Base-by-base conservation (phyloP, 2,797 vertebrate genomes). In the Pangasius larnaudii region DNA sequence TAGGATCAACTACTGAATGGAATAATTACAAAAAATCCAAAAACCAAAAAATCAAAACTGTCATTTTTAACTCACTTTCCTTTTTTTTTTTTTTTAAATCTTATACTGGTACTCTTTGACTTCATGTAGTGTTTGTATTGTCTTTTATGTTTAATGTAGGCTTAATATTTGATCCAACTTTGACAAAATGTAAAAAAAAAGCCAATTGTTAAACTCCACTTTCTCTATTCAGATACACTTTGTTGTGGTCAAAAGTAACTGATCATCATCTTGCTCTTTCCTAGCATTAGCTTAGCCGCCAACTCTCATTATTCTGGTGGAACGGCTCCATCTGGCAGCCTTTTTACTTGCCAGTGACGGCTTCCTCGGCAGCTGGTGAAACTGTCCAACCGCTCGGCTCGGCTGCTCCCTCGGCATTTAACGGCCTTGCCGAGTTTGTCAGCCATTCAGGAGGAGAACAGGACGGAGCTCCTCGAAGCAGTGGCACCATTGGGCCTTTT, bases 241-340 rank as follows among this genome's bases (percentile, higher is more conserved):
- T 63, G n/a, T 75, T 30, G 42, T 53, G 59, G 63, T 80, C 24
- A 18, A n/a, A 33, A 61, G 67, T 65, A 85, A 85, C 75, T 10
- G 42, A 86, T 82, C 59, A 36, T 46, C 30, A 33, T 42, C 63
- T 33, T 75, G 18, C 56, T 3, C 59, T 27, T 69, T 75, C 74
- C 65, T 53, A 71, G 63, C 72, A 71, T 91, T 88, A 89, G 88
- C 90, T 87, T 87, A 63, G 90, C 85, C 36, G 79, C 78, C 87
- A 83, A 81, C 93, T 92, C 92, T 96, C 92, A 95, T 96, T 97
- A 96, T 97, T 95, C 89, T 95, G 92, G 89, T 95, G 94, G 93
- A 93, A 92, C 92, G 93, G 51, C 80, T 95, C 96, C 96, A 97
- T 97, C 95, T 96, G 96, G 91, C 92, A 95, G 94, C 92, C 24